Percentiles rank a stretch among this genome's conserved stretches.
Conservation (phyloP, 2,113 vertebrate genomes). For the Ammodytes marinus region DNA sequence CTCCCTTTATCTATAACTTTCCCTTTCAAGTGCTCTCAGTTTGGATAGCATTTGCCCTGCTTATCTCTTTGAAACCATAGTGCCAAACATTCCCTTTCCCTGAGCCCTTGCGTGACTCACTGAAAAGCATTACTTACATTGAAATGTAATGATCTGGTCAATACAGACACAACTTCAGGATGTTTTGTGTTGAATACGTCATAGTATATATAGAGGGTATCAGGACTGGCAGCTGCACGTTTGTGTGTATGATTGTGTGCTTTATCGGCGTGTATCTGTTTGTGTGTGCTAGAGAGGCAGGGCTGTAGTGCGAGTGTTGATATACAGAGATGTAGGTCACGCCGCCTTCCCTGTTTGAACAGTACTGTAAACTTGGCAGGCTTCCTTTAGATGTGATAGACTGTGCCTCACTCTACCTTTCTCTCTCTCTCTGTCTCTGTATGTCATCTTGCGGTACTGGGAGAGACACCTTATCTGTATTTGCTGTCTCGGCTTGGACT, state of each 20-base stretch:
- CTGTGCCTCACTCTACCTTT: background rate
- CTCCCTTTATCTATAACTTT: slow-evolving; percentile 29
- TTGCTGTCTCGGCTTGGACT: slow-evolving; percentile 35
- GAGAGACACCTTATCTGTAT: slow-evolving; percentile 53
- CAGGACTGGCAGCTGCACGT: background rate
- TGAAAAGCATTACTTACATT: slow-evolving; percentile 32
- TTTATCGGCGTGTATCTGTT: background rate
- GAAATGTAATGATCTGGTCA: slow-evolving; percentile 22
- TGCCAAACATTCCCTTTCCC: slow-evolving; percentile 23
- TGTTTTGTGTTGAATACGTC: background rate
- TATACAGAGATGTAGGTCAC: slow-evolving; percentile 73
- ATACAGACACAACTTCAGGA: slow-evolving; percentile 6
- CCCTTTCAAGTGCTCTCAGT: slow-evolving; percentile 52
- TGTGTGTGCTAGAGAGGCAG: background rate
- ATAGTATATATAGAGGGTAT: background rate
- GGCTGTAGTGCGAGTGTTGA: background rate
- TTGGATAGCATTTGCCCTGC: slow-evolving; percentile 34
- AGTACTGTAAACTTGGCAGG: slow-evolving; percentile 58
- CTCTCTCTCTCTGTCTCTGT: slow-evolving; percentile 2
- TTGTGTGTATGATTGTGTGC: slow-evolving; percentile 12
- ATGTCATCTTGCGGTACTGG: slow-evolving; percentile 56
- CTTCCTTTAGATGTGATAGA: slow-evolving; percentile 43
- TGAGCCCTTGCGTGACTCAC: background rate
- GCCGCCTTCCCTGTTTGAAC: slow-evolving; percentile 57
- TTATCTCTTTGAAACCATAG: slow-evolving; percentile 65